These are phyloP conservation scores for Drosophila prosaltans DNA, from an alignment of 1,140 invertebrate species.

Conservation along the genomic window DNA sequence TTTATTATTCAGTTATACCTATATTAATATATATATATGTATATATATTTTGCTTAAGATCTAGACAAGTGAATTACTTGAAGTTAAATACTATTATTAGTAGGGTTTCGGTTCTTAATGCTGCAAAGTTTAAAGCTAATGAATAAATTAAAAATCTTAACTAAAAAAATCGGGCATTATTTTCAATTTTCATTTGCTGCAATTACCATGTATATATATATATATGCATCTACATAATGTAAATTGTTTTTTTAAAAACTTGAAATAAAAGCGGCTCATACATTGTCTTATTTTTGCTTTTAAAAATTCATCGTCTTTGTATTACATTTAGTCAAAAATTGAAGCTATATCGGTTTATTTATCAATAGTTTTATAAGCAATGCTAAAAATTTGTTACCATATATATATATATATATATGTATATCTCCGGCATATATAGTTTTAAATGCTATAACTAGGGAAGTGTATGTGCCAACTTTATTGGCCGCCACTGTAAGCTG, in stretches of 20 bases:
- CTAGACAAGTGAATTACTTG: conserved; percentile 72
- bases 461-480: conserved; percentile 36
- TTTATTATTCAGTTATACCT: conserved; percentile 49
- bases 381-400: conserved; percentile 54
- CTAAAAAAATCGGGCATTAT: conserved; percentile 38
- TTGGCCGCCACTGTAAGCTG: conserved; percentile 21
- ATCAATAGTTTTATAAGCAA: conserved; percentile 52
- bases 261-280: conserved; percentile 40
- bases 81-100: conserved; percentile 54
- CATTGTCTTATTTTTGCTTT: conserved; percentile 15
- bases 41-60: conserved; percentile 51
- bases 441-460: conserved; percentile 60
- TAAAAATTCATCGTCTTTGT: conserved; percentile 27
- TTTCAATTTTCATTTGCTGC: background rate
- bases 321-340: conserved; percentile 51
- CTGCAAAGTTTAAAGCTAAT: conserved; percentile 55
- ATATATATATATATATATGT: conserved; percentile 1
- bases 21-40: conserved; percentile 39
- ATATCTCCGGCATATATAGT: background rate
- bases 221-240: conserved; percentile 5
- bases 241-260: conserved; percentile 19
- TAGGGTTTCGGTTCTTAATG: conserved; percentile 46
- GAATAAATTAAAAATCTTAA: conserved; percentile 76
- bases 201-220: background rate
- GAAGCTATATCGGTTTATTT: conserved; percentile 53